phyloP scores from a whole-genome alignment of 2,113 vertebrate genomes.

The Axis porcinus region DNA sequence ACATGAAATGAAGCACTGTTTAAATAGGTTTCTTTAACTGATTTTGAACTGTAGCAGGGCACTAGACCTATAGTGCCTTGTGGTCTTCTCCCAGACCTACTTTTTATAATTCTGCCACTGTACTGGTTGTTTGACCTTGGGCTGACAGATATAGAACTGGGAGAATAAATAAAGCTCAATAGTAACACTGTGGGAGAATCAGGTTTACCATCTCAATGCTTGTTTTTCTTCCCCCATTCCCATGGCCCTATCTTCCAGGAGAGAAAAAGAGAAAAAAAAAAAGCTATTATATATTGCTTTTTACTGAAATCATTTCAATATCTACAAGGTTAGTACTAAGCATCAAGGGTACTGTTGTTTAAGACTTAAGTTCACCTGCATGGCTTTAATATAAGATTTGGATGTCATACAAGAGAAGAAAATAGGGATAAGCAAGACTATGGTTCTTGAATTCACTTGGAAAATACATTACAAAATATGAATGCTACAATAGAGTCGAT shows the following conservation, averaged over 20 bases:
- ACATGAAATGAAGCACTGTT: not conserved
- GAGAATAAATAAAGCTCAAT: slow-evolving; percentile 41
- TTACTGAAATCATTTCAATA: not conserved
- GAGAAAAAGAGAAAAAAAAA: not conserved
- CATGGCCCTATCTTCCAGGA: not conserved
- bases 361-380: not conserved
- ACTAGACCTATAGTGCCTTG: not conserved
- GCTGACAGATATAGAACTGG: not conserved
- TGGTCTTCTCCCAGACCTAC: not conserved
- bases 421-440: not conserved
- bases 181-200: not conserved
- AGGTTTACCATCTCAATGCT: not conserved
- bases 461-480: not conserved
- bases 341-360: not conserved
- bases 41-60: not conserved
- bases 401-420: not conserved
- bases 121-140: not conserved
- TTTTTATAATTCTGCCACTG: not conserved
- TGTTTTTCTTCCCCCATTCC: not conserved
- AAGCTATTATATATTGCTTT: not conserved
- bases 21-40: not conserved
- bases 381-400: not conserved
- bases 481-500: not conserved
- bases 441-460: not conserved
- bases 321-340: not conserved